phyloP scores from a whole-genome alignment of 30 jellyfish, hydroid and myxozoan genomes.

The Cassiopea andromeda region DNA sequence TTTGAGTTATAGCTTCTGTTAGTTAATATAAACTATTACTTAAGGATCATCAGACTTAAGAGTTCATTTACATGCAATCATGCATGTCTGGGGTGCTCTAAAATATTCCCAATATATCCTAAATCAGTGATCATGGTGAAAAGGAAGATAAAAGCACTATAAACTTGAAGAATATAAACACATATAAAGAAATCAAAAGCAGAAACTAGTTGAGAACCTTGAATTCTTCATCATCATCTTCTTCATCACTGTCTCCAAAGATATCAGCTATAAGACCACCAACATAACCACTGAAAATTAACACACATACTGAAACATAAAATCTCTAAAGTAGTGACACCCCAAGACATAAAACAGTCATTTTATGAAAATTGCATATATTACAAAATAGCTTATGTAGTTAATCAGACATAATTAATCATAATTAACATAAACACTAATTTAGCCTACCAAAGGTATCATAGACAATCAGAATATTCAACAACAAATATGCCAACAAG shows the following conservation, averaged over 20 bases:
- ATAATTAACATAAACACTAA: neutral
- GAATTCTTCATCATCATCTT: constrained; percentile 95
- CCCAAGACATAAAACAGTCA: neutral
- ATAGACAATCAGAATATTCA: neutral
- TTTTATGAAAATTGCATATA: neutral
- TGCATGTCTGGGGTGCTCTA: neutral
- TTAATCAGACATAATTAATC: neutral
- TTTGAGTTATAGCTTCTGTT: no score
- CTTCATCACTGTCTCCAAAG: constrained; percentile 98
- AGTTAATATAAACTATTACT: neutral
- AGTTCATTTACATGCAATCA: no score
- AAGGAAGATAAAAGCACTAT: neutral
- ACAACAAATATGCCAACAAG: neutral
- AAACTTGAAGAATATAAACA: neutral
- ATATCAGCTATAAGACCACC: constrained; percentile 98
- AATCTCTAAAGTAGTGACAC: neutral
- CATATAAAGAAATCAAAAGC: neutral
- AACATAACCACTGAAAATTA: constrained; percentile 75
- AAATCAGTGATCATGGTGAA: neutral
- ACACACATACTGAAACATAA: neutral
- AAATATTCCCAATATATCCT: neutral
- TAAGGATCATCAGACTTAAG: neutral
- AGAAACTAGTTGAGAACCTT: constrained; percentile 60
- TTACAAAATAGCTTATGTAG: neutral
- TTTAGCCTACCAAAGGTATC: neutral